phyloP scores from a whole-genome alignment of 2,888 invertebrate species.

The Ophion obscuratus region DNA sequence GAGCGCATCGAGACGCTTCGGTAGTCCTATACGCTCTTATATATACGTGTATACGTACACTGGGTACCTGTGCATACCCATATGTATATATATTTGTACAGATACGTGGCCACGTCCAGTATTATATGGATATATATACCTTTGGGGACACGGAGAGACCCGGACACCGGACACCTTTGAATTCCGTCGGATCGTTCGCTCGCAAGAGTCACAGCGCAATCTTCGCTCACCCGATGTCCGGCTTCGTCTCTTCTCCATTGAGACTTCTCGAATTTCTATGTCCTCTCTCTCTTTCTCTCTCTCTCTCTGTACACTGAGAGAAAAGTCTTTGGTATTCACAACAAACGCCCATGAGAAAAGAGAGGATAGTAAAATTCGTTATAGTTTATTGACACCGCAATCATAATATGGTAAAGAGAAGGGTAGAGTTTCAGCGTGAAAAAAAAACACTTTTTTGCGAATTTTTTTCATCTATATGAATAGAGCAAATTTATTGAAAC shows the following conservation, averaged over 20 bases:
- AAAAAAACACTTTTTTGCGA: no score
- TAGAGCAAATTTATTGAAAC: no score
- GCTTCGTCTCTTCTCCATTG: conserved; percentile 57
- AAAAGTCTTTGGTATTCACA: no score
- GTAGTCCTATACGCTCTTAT: conserved; percentile 54
- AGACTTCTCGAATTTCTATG: conserved; percentile 62
- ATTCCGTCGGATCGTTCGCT: conserved; percentile 78
- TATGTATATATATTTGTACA: conserved; percentile 17
- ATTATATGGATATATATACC: conserved; percentile 49
- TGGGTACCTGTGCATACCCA: neutral
- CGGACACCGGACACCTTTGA: conserved; percentile 78
- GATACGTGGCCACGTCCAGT: conserved; percentile 6
- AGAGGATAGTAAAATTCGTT: no score
- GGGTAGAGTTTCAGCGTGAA: no score
- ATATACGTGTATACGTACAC: conserved; percentile 41
- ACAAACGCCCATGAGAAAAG: no score
- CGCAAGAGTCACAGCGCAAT: conserved; percentile 76
- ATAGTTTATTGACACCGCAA: no score
- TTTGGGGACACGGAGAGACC: conserved; percentile 66
- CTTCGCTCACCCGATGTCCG: conserved; percentile 70
- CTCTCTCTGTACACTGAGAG: no score
- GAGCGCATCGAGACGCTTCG: conserved; percentile 63
- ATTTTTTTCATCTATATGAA: no score
- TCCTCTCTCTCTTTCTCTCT: conserved; percentile 6
- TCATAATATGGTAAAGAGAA: no score